Base-by-base conservation (phyloP, 2,888 invertebrate genomes). In the Nipponacmea schrenckii region DNA sequence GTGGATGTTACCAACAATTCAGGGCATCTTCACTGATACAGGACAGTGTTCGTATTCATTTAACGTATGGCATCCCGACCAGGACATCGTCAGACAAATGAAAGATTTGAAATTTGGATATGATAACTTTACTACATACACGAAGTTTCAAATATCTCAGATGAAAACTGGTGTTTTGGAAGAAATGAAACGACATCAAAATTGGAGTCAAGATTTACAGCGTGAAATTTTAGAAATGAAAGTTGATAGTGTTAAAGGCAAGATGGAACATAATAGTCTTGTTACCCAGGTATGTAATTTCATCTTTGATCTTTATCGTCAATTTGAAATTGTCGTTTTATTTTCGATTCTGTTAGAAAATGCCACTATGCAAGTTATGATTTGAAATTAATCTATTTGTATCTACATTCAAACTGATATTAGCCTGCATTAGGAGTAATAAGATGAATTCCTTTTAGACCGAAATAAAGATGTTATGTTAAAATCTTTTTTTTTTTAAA, bases 31-130 rank as follows among this genome's bases (percentile, higher is more conserved):
- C 20, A 56, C 20, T 3, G 68, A 67, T 14, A 71, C 64, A 0
- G 72, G 64, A n/a, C 69, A 74, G 14, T 84, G 84, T 65, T 72
- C 73, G 26, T 83, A 83, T 67, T 81, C 78, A 12, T 85, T 86
- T 69, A 79, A 85, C 63, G 85, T 86, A 10, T 87, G 87, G 87
- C 80, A 83, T n/a, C 86, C 87, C 8, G 84, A 83, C 44, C 77
- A 82, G 48, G 82, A 87, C 68, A 81, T 85, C 15, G 62, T 84
- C 17, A 70, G 76, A 31, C 77, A 80, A 63, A 72, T 87, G 69
- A 76, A 79, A 27, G 73, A 78, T 24, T 68, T 86, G 66, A 84
- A 85, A 48, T 65, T 78, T 2, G 74, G 79, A 26, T 79, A 79
- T 68, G 73, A 76, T 15, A 83, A 84, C 68, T 71, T 85, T 44